These are phyloP conservation scores for Geopemphigus sp. DNA, from an alignment of 1,140 invertebrate species.

Conservation along the genomic window DNA sequence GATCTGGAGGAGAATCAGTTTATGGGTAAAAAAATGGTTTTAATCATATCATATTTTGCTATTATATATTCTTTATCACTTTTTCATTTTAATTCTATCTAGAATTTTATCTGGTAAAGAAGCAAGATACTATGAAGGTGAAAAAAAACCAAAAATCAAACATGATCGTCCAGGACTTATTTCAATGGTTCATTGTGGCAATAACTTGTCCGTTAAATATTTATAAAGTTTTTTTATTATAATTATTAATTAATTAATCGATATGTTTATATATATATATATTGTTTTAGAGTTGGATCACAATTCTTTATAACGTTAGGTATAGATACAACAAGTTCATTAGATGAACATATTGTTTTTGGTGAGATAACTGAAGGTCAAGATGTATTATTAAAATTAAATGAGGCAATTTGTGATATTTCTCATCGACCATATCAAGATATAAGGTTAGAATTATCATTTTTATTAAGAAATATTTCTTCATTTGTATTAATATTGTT, in stretches of 20 bases:
- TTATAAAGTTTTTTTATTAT: neutral
- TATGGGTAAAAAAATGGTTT: constrained; percentile 60
- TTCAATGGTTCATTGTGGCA: constrained; percentile 94
- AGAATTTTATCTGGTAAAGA: constrained; percentile 77
- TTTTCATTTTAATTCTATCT: neutral
- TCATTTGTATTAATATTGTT: too few relatives aligned
- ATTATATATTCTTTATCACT: neutral
- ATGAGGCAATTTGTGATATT: constrained; percentile 91
- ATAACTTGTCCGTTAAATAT: constrained; percentile 66
- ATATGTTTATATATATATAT: neutral
- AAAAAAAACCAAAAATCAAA: constrained; percentile 85
- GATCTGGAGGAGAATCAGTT: constrained; percentile 87
- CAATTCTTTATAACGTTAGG: constrained; percentile 97
- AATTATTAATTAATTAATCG: too few relatives aligned
- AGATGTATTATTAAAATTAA: constrained; percentile 84
- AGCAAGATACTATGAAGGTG: constrained; percentile 88
- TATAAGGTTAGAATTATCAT: constrained; percentile 67
- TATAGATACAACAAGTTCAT: constrained; percentile 76
- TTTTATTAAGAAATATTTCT: too few relatives aligned
- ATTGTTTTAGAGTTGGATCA: constrained; percentile 71
- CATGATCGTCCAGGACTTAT: constrained; percentile 83
- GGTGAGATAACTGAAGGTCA: constrained; percentile 92
- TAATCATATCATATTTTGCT: neutral
- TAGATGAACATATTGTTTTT: constrained; percentile 97
- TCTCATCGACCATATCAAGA: constrained; percentile 92